Percentiles rank a stretch among this genome's conserved stretches.
Evolutionary conservation across 2,888 invertebrate species (phyloP).

Genomic region (Ischnura elegans): DNA sequence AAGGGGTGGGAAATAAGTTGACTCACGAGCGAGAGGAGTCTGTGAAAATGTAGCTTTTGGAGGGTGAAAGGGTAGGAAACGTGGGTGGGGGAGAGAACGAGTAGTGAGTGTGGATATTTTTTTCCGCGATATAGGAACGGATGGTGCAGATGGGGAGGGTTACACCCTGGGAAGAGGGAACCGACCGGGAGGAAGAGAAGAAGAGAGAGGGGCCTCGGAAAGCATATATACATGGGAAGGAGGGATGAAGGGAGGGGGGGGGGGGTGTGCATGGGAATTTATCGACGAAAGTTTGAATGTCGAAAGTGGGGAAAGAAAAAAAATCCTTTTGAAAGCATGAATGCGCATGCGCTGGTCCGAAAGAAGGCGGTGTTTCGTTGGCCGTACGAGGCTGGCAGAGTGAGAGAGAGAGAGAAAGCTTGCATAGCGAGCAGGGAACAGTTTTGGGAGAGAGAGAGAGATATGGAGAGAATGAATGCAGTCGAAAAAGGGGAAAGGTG

Average conservation of each 20-base stretch:
- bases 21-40: conserved; percentile 30
- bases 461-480: not conserved
- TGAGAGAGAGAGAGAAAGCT: not conserved
- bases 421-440: no score
- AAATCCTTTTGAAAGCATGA: not conserved
- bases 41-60: not conserved
- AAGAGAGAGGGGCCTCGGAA: not conserved
- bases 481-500: conserved; percentile 20
- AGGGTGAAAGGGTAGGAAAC: not conserved
- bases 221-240: conserved; percentile 9
- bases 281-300: conserved; percentile 64
- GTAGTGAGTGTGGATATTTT: not conserved
- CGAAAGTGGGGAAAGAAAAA: conserved; percentile 47
- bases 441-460: not conserved
- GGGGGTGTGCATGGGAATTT: conserved; percentile 55
- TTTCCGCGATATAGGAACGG: no score
- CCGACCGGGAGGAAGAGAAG: not conserved
- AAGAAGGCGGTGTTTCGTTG: conserved; percentile 61
- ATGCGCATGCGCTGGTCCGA: conserved; percentile 48
- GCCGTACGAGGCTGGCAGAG: not conserved
- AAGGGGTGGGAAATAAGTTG: conserved; percentile 30
- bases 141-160: not conserved
- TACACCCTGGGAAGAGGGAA: not conserved
- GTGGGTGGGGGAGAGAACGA: not conserved
- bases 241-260: no score